A percentile compares a stretch with the other conserved stretches of the same genome.
phyloP scores from a whole-genome alignment of 2,797 vertebrate species.

The Mycteria americana region DNA sequence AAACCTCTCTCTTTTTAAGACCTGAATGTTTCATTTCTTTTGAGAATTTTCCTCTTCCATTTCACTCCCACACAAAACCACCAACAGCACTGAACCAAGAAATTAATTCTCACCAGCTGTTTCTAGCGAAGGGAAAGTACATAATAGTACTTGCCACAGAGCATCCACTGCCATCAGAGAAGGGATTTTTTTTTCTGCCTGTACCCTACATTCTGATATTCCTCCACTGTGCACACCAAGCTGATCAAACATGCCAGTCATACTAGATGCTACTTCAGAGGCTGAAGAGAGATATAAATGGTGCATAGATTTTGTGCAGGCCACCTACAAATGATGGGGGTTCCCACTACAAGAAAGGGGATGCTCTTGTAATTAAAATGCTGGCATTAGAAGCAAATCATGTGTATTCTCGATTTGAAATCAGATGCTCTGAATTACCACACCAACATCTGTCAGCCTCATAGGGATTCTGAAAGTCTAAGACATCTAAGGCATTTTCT shows the following conservation, averaged over 20 bases:
- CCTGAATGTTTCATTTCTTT: background rate
- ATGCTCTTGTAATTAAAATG: background rate
- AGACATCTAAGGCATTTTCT: background rate
- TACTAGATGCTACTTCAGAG: background rate
- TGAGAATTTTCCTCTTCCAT: background rate
- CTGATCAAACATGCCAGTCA: background rate
- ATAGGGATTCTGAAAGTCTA: background rate
- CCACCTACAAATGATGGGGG: background rate
- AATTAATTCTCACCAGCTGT: background rate
- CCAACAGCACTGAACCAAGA: background rate
- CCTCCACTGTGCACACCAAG: background rate
- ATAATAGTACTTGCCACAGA: background rate
- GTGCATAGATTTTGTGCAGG: background rate
- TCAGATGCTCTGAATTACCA: background rate
- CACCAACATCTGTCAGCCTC: background rate
- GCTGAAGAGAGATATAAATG: background rate
- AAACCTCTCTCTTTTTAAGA: background rate
- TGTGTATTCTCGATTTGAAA: background rate
- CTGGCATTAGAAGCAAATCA: background rate
- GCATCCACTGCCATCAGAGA: background rate
- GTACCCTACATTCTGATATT: background rate
- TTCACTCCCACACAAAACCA: background rate
- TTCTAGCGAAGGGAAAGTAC: background rate
- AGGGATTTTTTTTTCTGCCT: background rate
- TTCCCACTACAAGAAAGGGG: background rate